A percentile compares a stretch with the other conserved stretches of the same genome.
Evolutionary conservation across 37 sponge, comb jelly and placozoan species (phyloP).

Genomic region (Mnemiopsis leidyi): DNA sequence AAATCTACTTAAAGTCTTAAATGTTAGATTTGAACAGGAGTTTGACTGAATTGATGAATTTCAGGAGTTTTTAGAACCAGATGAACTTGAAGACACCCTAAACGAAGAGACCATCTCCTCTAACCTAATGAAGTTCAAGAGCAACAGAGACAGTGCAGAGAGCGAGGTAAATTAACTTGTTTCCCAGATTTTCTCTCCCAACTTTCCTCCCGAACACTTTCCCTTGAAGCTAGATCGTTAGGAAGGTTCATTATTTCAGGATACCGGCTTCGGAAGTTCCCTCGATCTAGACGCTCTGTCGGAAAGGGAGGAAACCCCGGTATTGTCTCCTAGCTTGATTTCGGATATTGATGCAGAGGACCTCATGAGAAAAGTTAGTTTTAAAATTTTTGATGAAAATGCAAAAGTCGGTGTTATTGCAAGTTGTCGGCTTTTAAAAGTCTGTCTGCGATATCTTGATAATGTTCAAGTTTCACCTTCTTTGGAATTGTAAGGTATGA

Average conservation of each 20-base stretch:
- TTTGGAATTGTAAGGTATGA: no score
- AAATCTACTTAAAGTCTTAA: no score
- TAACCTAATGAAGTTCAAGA: conserved; percentile 62
- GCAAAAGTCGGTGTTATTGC: no score
- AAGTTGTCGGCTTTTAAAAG: no score
- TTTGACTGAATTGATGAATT: no score
- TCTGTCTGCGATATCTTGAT: no score
- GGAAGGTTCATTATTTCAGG: conserved; percentile 2
- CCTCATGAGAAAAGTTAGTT: not conserved
- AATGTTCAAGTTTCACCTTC: no score
- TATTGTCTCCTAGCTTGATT: conserved; percentile 8
- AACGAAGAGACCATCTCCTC: conserved; percentile 27
- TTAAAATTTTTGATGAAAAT: no score
- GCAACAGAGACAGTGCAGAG: conserved; percentile 63
- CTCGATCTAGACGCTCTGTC: conserved; percentile 26
- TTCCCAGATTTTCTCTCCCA: not conserved
- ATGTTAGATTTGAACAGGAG: no score
- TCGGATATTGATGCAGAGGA: conserved; percentile 25
- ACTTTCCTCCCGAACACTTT: not conserved
- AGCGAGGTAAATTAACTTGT: conserved; percentile 17
- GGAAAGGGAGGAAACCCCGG: conserved; percentile 50
- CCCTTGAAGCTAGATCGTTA: not conserved
- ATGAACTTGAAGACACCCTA: conserved; percentile 1
- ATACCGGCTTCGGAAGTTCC: conserved; percentile 41
- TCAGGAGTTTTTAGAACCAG: conserved; percentile 62